phyloP scores from a whole-genome alignment of 2,888 invertebrate genomes.

The Hydraecia micacea region DNA sequence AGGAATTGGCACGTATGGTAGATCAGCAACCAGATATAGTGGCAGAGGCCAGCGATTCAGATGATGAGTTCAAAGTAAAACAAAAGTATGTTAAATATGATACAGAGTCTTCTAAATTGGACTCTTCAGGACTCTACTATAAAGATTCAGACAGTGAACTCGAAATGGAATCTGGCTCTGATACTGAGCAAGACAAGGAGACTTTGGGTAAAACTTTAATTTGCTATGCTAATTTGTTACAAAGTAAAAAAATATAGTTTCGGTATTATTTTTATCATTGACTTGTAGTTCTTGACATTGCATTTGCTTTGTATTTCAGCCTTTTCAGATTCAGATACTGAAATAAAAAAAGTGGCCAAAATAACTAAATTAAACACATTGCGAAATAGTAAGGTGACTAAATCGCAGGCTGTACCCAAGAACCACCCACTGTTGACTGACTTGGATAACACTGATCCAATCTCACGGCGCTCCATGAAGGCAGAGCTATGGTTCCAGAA shows the following conservation, averaged over 20 bases:
- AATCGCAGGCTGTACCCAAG: conserved; percentile 77
- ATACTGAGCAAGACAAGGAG: conserved; percentile 89
- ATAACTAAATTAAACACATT: conserved; percentile 84
- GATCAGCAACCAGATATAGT: conserved; percentile 92
- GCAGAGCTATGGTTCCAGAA: conserved; percentile 97
- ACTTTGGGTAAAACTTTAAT: conserved; percentile 84
- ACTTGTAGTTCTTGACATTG: conserved; percentile 1
- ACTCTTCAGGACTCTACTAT: conserved; percentile 93
- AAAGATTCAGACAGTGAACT: conserved; percentile 92
- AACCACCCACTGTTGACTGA: conserved; percentile 94
- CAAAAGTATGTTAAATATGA: conserved; percentile 91
- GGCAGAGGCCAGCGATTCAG: conserved; percentile 92
- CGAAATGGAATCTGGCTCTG: conserved; percentile 90
- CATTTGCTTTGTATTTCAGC: conserved; percentile 80
- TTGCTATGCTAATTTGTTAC: background rate
- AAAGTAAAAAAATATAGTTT: background rate
- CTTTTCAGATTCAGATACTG: conserved; percentile 92
- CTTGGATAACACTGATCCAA: conserved; percentile 93
- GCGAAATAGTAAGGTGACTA: conserved; percentile 79
- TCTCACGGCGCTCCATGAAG: conserved; percentile 93
- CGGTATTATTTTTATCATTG: background rate
- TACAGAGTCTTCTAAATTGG: conserved; percentile 92
- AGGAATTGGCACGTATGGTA: conserved; percentile 89
- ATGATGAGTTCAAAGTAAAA: conserved; percentile 88
- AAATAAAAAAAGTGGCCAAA: conserved; percentile 81